phyloP scores from a whole-genome alignment of 2,888 invertebrate species.

The Microchrysa polita region DNA sequence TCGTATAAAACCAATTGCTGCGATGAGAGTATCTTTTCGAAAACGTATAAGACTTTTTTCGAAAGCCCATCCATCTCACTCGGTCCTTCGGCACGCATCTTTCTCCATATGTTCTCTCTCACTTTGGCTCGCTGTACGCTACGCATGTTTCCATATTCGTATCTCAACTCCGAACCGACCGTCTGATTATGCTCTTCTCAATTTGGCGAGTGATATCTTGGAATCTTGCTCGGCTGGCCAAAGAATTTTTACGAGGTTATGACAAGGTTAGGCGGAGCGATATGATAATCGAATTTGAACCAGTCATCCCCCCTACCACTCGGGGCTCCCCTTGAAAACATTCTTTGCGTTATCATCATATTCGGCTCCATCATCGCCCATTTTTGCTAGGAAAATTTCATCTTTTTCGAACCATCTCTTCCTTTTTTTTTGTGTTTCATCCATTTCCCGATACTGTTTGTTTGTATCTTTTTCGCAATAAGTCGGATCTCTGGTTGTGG shows the following conservation, averaged over 20 bases:
- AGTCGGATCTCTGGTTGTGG: too few species aligned
- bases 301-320: slow-evolving; percentile 32
- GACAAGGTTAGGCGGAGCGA: slow-evolving; percentile 56
- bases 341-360: slow-evolving; percentile 33
- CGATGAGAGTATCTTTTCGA: slow-evolving; percentile 19
- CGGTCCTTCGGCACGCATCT: neutral
- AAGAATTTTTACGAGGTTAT: slow-evolving; percentile 55
- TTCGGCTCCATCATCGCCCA: slow-evolving; percentile 37
- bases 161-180: too few species aligned
- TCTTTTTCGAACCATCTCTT: slow-evolving; percentile 41
- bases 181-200: neutral
- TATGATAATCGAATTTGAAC: slow-evolving; percentile 52
- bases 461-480: too few species aligned
- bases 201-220: slow-evolving; percentile 14
- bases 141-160: too few species aligned
- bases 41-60: slow-evolving; percentile 31
- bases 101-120: neutral
- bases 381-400: slow-evolving; percentile 46
- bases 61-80: neutral
- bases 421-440: slow-evolving; percentile 15
- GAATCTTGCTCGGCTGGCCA: slow-evolving; percentile 42
- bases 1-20: neutral
- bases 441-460: too few species aligned
- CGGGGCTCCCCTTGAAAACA: neutral
- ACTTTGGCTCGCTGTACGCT: neutral